phyloP scores from a whole-genome alignment of 1,140 invertebrate genomes.

The Drosophila varians region DNA sequence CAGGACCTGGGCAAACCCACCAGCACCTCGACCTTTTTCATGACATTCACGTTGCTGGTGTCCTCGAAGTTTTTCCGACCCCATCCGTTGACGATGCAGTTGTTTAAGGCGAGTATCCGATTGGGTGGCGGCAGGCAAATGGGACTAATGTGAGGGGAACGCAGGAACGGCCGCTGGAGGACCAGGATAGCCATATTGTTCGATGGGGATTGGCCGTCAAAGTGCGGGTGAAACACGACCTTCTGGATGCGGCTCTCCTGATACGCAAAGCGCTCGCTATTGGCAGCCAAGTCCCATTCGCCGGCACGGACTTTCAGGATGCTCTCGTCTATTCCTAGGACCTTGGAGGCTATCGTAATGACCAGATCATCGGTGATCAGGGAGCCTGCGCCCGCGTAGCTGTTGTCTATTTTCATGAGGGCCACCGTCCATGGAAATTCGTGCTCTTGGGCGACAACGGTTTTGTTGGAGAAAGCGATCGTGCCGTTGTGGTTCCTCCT shows the following conservation, averaged over 20 bases:
- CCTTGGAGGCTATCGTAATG: constrained; percentile 87
- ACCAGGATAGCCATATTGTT: constrained; percentile 86
- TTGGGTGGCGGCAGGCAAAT: constrained; percentile 85
- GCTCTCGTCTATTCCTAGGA: constrained; percentile 84
- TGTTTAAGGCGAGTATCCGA: constrained; percentile 78
- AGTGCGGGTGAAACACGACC: constrained; percentile 85
- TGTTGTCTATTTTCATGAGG: constrained; percentile 87
- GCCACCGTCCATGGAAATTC: constrained; percentile 95
- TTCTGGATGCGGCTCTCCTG: constrained; percentile 84
- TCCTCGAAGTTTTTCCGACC: constrained; percentile 88
- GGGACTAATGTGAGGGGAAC: constrained; percentile 86
- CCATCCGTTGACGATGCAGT: constrained; percentile 92
- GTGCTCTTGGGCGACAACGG: constrained; percentile 74
- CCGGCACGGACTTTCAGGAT: constrained; percentile 86
- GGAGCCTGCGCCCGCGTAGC: constrained; percentile 87
- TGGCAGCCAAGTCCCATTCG: constrained; percentile 89
- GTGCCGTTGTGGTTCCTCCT: neutral
- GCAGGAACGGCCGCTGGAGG: constrained; percentile 84
- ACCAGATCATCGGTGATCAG: constrained; percentile 87
- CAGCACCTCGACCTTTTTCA: constrained; percentile 86
- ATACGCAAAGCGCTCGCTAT: constrained; percentile 85
- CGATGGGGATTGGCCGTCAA: constrained; percentile 74
- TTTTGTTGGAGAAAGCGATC: neutral
- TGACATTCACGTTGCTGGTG: constrained; percentile 86
- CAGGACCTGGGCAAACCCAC: constrained; percentile 84